Conservation (phyloP, 2,113 vertebrate genomes). For the Pelusios castaneus region DNA sequence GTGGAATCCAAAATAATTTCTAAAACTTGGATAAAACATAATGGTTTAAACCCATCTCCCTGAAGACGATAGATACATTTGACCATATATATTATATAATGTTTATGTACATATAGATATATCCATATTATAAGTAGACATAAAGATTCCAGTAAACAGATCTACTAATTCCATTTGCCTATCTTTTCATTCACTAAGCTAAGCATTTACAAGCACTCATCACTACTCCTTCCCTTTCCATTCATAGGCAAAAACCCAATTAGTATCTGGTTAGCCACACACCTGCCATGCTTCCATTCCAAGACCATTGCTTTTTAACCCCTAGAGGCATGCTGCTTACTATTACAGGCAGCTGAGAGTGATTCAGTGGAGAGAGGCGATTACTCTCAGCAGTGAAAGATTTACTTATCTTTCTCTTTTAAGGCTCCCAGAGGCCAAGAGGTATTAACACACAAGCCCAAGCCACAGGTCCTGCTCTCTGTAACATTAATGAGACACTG, state of each 20-base stretch:
- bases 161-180: neutral
- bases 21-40: accelerated
- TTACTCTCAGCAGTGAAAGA: neutral
- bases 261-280: neutral
- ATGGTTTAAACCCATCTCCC: neutral
- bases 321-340: accelerated
- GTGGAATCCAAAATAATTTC: neutral
- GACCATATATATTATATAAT: neutral
- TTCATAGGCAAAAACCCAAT: neutral
- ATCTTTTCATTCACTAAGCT: neutral
- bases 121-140: accelerated
- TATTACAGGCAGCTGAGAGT: neutral
- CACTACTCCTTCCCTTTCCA: neutral
- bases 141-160: neutral
- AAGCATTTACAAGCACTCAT: neutral
- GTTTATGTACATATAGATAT: accelerated
- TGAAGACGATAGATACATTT: neutral
- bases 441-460: neutral
- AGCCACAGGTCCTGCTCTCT: neutral
- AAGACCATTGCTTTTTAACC: neutral
- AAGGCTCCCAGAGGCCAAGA: neutral
- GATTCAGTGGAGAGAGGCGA: neutral
- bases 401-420: neutral
- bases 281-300: neutral
- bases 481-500: neutral